These are phyloP conservation scores for Clunio marinus DNA, from an alignment of 2,888 invertebrate species.

Conservation along the genomic window DNA sequence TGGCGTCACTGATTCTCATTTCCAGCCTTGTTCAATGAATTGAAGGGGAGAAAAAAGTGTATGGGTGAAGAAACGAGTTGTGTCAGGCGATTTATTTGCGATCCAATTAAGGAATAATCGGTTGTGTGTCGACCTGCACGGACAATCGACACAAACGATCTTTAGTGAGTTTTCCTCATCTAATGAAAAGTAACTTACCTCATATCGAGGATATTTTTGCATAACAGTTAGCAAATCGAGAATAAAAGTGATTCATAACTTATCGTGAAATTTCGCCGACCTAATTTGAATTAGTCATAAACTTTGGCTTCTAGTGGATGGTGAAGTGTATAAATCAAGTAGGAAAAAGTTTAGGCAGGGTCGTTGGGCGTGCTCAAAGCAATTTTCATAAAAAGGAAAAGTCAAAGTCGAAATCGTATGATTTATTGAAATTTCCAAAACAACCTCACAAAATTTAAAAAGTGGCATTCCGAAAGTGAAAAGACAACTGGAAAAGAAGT, in stretches of 20 bases:
- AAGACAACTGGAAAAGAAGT: neutral
- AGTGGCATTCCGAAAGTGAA: neutral
- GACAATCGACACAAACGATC: no score
- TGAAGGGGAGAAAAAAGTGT: neutral
- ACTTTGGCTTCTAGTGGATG: no score
- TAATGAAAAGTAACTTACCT: no score
- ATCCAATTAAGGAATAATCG: neutral
- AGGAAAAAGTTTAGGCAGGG: neutral
- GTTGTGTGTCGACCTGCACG: no score
- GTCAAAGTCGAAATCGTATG: neutral
- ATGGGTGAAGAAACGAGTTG: neutral
- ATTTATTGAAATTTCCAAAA: neutral
- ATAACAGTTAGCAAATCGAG: no score
- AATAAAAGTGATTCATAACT: no score
- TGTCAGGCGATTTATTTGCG: neutral
- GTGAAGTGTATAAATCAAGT: no score
- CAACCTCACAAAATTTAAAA: neutral
- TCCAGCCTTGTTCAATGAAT: neutral
- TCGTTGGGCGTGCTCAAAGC: conserved; percentile 2
- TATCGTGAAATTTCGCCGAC: no score
- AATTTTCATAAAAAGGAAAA: conserved; percentile 4
- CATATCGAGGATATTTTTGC: no score
- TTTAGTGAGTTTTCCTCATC: no score
- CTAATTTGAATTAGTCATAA: no score
- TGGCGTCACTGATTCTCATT: conserved; percentile 30